phyloP scores from a whole-genome alignment of 2,113 vertebrate species.

The Bettongia penicillata region DNA sequence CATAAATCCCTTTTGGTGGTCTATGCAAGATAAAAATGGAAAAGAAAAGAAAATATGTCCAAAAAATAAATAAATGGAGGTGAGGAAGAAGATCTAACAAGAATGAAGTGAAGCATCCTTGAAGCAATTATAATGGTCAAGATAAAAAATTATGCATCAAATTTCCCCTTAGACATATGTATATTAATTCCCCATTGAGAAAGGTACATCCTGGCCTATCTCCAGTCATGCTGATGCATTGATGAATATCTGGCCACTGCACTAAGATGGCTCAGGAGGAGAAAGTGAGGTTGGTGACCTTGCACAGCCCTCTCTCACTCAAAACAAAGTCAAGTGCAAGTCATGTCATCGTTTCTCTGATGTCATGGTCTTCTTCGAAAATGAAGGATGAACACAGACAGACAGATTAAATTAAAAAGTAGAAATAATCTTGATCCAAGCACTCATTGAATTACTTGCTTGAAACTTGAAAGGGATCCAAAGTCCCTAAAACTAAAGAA shows the following conservation, averaged over 20 bases:
- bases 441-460: background rate
- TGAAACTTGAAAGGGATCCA: background rate
- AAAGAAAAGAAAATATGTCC: background rate
- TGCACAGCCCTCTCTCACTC: no score
- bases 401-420: background rate
- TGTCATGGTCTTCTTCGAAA: no score
- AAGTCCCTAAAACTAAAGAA: background rate
- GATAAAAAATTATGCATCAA: background rate
- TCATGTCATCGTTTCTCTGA: no score
- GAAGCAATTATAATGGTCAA: background rate
- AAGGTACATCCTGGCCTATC: background rate
- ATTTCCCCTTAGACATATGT: background rate
- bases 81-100: background rate
- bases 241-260: no score
- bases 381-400: no score
- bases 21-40: background rate
- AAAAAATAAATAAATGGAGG: background rate
- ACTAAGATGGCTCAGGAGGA: no score
- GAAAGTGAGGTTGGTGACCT: no score
- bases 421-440: background rate
- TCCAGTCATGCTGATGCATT: no score
- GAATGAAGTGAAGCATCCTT: background rate
- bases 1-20: background rate
- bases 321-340: no score
- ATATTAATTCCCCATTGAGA: background rate